Conservation (phyloP, 2,888 invertebrate species). For the Thumatha senex region DNA sequence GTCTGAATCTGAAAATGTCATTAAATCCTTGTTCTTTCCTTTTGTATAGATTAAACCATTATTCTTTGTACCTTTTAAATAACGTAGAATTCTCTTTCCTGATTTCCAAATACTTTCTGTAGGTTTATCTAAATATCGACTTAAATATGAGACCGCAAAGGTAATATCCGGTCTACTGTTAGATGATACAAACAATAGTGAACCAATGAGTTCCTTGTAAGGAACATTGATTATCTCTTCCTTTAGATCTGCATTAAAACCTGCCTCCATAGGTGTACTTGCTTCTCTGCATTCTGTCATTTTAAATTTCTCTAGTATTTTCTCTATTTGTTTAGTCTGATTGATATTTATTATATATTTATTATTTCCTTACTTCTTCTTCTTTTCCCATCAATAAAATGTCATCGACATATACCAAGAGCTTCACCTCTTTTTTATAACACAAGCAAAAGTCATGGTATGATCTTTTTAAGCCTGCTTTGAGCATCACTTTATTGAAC, state of each 20-base stretch:
- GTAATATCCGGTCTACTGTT: neutral
- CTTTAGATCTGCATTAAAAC: neutral
- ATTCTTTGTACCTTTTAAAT: conserved; percentile 2
- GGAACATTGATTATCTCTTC: neutral
- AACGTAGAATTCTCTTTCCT: neutral
- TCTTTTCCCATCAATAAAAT: neutral
- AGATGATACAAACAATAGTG: neutral
- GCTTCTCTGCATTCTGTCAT: conserved; percentile 1
- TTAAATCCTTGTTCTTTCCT: neutral
- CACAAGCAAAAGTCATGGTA: neutral
- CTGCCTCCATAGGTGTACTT: neutral
- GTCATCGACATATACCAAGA: conserved; percentile 2
- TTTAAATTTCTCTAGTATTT: conserved; percentile 1
- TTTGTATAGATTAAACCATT: neutral
- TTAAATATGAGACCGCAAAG: conserved; percentile 2
- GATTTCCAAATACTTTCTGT: neutral
- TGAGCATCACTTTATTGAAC: neutral
- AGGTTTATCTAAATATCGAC: neutral
- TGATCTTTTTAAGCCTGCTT: neutral
- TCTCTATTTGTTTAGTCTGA: neutral
- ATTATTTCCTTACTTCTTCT: too few species aligned
- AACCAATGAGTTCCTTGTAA: conserved; percentile 1
- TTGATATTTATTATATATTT: neutral
- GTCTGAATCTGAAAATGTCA: conserved; percentile 4
- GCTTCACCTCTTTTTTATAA: neutral